phyloP scores from a whole-genome alignment of 2,888 invertebrate species.

The Neoascia interrupta region DNA sequence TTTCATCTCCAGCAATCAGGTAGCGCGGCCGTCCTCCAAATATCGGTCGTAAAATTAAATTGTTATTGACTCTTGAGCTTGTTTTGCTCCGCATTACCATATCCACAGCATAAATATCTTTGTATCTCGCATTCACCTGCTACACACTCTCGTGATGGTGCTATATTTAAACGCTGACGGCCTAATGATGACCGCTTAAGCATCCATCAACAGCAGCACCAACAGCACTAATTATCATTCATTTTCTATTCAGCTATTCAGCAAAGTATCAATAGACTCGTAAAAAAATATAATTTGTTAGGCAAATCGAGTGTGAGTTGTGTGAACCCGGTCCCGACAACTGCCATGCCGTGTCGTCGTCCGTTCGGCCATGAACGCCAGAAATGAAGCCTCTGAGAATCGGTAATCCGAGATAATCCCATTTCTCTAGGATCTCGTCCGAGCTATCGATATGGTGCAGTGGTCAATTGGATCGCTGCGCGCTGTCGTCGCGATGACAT shows the following conservation, averaged over 20 bases:
- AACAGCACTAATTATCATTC: conserved; percentile 26
- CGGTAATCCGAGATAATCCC: conserved; percentile 65
- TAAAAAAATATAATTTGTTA: conserved; percentile 24
- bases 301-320: conserved; percentile 12
- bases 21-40: background rate
- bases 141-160: background rate
- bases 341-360: background rate
- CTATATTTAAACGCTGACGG: background rate
- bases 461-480: conserved; percentile 43
- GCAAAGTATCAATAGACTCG: background rate
- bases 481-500: conserved; percentile 5
- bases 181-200: conserved; percentile 19
- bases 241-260: background rate
- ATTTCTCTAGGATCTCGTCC: conserved; percentile 59
- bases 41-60: conserved; percentile 33
- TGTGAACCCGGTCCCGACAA: background rate
- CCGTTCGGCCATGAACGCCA: background rate
- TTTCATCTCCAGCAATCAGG: conserved; percentile 8
- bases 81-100: conserved; percentile 40
- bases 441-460: conserved; percentile 55
- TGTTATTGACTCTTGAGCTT: conserved; percentile 20
- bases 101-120: conserved; percentile 30
- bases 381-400: conserved; percentile 65
- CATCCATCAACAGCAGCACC: background rate
- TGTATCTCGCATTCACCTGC: too few species aligned